phyloP scores from a whole-genome alignment of 2,113 vertebrate species.

The Hemichromis elongatus region DNA sequence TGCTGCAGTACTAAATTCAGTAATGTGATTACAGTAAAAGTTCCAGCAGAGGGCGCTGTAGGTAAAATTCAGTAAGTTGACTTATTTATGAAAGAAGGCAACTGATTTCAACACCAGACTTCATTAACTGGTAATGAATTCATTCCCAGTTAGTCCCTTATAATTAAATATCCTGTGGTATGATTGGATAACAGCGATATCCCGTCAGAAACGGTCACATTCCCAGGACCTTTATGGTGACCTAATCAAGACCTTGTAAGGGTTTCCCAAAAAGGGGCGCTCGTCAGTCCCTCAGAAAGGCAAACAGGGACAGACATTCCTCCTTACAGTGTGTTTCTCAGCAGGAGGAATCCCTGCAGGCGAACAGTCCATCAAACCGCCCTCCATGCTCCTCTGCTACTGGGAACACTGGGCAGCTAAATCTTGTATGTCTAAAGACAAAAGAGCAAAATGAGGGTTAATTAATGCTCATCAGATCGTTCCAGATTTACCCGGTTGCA shows the following conservation, averaged over 20 bases:
- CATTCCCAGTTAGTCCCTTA: neutral
- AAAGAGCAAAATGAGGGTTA: neutral
- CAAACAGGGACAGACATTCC: neutral
- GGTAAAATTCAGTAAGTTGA: accelerated
- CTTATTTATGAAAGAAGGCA: neutral
- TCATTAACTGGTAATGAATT: neutral
- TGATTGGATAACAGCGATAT: neutral
- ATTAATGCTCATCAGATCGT: neutral
- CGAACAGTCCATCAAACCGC: neutral
- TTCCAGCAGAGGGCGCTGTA: neutral
- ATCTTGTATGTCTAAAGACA: neutral
- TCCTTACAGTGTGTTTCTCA: neutral
- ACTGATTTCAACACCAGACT: neutral
- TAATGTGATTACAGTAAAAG: neutral
- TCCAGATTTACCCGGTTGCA: neutral
- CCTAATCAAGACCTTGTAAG: neutral
- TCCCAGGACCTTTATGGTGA: neutral
- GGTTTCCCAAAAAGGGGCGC: neutral
- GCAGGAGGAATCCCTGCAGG: neutral
- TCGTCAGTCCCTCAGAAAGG: neutral
- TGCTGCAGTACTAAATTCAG: neutral
- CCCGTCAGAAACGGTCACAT: neutral
- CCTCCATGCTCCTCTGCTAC: neutral
- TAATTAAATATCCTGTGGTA: neutral
- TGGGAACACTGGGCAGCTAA: neutral